A percentile compares a stretch with the other conserved stretches of the same genome.
Conservation (phyloP, 2,113 vertebrate species). For the Enhydra lutris region DNA sequence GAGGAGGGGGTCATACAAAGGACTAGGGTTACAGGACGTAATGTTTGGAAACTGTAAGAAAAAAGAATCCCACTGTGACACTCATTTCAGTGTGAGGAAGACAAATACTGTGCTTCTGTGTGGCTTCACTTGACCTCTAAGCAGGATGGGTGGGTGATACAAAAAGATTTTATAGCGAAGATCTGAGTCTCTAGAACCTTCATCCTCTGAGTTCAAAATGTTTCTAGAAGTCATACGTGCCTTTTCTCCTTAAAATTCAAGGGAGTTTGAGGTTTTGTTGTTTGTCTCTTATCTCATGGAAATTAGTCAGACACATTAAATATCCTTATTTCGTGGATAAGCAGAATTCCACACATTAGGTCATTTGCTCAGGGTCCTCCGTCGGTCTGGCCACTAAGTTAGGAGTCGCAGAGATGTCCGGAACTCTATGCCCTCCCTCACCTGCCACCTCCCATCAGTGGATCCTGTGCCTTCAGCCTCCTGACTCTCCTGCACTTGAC, state of each 20-base stretch:
- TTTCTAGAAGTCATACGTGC: not conserved
- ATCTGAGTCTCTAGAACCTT: not conserved
- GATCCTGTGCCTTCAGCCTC: not conserved
- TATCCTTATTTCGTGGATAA: not conserved
- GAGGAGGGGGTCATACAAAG: not conserved
- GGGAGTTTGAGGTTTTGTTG: not conserved
- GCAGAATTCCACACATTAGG: not conserved
- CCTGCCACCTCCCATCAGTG: accelerated
- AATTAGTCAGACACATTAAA: not conserved
- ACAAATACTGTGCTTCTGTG: not conserved
- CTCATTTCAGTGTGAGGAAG: not conserved
- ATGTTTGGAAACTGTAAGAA: not conserved
- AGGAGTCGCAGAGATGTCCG: not conserved
- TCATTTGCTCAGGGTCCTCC: not conserved
- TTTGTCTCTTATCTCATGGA: not conserved
- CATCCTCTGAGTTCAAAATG: not conserved
- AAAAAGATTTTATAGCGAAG: not conserved
- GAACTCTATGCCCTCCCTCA: not conserved
- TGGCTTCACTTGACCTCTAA: not conserved
- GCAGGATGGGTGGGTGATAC: not conserved
- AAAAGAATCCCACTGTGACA: not conserved
- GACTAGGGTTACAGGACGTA: not conserved
- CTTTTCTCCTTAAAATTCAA: not conserved
- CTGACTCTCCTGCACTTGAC: not conserved
- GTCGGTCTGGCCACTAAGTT: not conserved